These are phyloP conservation scores for Rhabdomys dilectus DNA, from an alignment of 2,113 vertebrate genomes.

Conservation along the genomic window DNA sequence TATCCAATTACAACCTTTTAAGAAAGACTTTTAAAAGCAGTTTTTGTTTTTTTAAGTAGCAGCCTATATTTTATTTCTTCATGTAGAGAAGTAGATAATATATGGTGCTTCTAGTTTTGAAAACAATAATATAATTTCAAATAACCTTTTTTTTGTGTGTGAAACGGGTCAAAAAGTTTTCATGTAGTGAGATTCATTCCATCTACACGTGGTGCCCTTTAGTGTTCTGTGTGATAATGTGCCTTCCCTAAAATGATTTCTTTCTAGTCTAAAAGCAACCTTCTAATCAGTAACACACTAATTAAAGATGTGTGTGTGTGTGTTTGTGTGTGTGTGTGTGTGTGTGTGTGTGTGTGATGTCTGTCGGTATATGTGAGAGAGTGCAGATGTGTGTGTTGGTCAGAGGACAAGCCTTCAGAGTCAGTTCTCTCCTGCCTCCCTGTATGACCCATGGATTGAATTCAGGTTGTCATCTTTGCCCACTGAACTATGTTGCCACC, in stretches of 20 bases:
- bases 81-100: background rate
- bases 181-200: slow-evolving; percentile 32
- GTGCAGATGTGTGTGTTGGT: background rate
- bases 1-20: background rate
- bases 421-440: background rate
- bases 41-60: background rate
- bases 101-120: slow-evolving; percentile 12
- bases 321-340: background rate
- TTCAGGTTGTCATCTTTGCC: background rate
- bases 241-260: background rate
- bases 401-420: background rate
- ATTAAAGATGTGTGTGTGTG: background rate
- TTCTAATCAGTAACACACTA: background rate
- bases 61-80: slow-evolving; percentile 15
- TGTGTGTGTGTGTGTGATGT: background rate
- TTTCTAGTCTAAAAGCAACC: background rate
- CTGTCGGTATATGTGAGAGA: background rate
- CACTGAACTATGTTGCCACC: background rate
- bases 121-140: slow-evolving; percentile 54
- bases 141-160: slow-evolving; percentile 47
- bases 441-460: background rate
- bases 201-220: background rate
- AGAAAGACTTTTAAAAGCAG: background rate
- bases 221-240: background rate
- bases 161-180: slow-evolving; percentile 54